phyloP scores from a whole-genome alignment of 2,888 invertebrate species.

The Platycheirus rosarum region DNA sequence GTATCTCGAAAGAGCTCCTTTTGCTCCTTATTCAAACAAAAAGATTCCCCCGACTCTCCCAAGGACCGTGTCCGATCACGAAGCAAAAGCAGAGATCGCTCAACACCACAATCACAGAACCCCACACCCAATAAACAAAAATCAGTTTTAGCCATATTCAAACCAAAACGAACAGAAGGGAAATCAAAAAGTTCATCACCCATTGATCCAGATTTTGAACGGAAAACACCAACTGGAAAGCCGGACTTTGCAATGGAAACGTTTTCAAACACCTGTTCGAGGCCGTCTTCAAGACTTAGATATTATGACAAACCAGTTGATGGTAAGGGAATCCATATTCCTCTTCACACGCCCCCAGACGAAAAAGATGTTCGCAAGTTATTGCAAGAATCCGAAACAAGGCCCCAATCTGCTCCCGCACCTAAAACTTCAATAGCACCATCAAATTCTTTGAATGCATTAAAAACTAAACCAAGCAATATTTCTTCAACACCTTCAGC shows the following conservation, averaged over 20 bases:
- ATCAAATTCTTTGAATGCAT: conserved; percentile 69
- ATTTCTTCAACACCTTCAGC: conserved; percentile 74
- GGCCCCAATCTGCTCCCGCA: conserved; percentile 75
- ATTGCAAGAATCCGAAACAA: conserved; percentile 79
- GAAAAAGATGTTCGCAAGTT: conserved; percentile 83
- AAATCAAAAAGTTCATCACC: conserved; percentile 83
- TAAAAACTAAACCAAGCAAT: neutral
- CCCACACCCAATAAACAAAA: conserved; percentile 86
- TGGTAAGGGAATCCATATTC: conserved; percentile 87
- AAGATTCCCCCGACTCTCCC: conserved; percentile 83
- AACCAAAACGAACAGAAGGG: conserved; percentile 83
- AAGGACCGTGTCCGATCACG: conserved; percentile 84
- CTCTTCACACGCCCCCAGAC: conserved; percentile 89
- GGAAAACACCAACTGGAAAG: conserved; percentile 80
- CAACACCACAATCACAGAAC: conserved; percentile 82
- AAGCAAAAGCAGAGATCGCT: conserved; percentile 85
- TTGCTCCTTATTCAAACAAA: conserved; percentile 90
- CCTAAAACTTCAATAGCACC: conserved; percentile 72
- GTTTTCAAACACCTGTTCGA: conserved; percentile 75
- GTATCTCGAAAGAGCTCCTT: conserved; percentile 91
- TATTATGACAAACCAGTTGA: conserved; percentile 87
- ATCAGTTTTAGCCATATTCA: conserved; percentile 88
- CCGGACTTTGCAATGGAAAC: conserved; percentile 82
- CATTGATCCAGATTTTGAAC: conserved; percentile 78
- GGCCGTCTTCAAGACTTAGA: conserved; percentile 82